Conservation (phyloP, 2,888 invertebrate genomes). For the Protophormia terraenovae region DNA sequence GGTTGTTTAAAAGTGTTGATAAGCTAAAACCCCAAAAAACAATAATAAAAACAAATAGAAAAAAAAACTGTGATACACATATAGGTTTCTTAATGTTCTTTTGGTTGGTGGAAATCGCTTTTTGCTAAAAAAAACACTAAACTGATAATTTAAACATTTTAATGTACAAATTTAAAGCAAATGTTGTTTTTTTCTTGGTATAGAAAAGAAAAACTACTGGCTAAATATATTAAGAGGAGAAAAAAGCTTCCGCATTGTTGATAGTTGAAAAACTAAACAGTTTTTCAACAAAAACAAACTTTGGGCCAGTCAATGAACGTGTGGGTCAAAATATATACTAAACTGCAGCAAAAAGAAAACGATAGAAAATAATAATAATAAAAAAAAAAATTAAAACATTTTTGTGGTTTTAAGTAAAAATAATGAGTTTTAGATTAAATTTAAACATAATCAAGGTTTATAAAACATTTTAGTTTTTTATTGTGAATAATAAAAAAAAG, state of each 20-base stretch:
- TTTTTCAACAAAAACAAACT: neutral
- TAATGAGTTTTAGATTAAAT: conserved; percentile 64
- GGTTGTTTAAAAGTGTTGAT: conserved; percentile 49
- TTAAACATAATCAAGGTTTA: conserved; percentile 54
- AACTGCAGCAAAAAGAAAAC: neutral
- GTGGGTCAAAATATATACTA: conserved; percentile 17
- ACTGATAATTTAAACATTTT: conserved; percentile 65
- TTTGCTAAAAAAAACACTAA: neutral
- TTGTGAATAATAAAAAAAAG: too few species aligned
- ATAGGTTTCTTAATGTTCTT: neutral
- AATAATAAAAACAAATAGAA: neutral
- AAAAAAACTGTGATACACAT: neutral
- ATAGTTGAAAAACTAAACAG: neutral
- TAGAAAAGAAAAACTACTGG: conserved; percentile 12
- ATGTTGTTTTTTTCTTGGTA: neutral
- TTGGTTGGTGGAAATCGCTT: neutral
- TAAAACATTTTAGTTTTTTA: neutral
- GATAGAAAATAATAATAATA: too few species aligned
- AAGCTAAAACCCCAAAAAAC: conserved; percentile 12
- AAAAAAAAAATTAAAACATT: conserved; percentile 30
- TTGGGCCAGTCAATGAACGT: conserved; percentile 5
- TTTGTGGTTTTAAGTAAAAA: conserved; percentile 51
- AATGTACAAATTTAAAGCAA: conserved; percentile 42
- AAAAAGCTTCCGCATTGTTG: conserved; percentile 57
- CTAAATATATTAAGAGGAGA: neutral